Conservation (phyloP, 2,888 invertebrate species). For the Steinernema hermaphroditum region DNA sequence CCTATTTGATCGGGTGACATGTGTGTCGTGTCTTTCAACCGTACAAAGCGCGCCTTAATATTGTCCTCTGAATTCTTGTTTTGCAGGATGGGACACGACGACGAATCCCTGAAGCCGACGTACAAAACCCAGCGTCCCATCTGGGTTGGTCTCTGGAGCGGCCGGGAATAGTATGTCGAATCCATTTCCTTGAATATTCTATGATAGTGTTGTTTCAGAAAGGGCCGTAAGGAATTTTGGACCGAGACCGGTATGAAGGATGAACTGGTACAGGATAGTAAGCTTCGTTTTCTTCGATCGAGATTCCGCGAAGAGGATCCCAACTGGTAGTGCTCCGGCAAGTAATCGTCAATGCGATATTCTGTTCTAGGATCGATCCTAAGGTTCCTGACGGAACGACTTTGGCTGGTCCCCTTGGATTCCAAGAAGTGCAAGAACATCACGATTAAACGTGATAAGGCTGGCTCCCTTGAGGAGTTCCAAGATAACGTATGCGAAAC, state of each 20-base stretch:
- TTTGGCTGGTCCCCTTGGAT: conserved; percentile 59
- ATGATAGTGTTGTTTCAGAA: conserved; percentile 44
- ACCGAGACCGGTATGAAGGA: conserved; percentile 55
- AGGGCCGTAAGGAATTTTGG: conserved; percentile 62
- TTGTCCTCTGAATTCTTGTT: conserved; percentile 17
- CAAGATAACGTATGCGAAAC: conserved; percentile 51
- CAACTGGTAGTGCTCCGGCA: conserved; percentile 15
- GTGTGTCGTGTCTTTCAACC: no score
- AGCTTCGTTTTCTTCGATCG: not conserved
- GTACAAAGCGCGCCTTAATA: no score
- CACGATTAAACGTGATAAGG: conserved; percentile 55
- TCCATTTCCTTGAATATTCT: not conserved
- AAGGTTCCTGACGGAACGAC: conserved; percentile 60
- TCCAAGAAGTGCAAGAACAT: conserved; percentile 50
- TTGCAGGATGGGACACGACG: conserved; percentile 25
- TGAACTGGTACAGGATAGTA: conserved; percentile 41
- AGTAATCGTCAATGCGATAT: not conserved
- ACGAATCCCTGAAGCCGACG: conserved; percentile 38
- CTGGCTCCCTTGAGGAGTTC: conserved; percentile 56
- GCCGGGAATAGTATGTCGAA: conserved; percentile 55
- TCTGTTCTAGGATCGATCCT: conserved; percentile 41
- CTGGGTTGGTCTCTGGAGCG: conserved; percentile 59
- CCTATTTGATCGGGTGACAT: no score
- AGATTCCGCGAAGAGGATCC: conserved; percentile 24
- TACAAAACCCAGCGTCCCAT: conserved; percentile 59